phyloP scores from a whole-genome alignment of 2,797 vertebrate species.

The Acanthopagrus latus region DNA sequence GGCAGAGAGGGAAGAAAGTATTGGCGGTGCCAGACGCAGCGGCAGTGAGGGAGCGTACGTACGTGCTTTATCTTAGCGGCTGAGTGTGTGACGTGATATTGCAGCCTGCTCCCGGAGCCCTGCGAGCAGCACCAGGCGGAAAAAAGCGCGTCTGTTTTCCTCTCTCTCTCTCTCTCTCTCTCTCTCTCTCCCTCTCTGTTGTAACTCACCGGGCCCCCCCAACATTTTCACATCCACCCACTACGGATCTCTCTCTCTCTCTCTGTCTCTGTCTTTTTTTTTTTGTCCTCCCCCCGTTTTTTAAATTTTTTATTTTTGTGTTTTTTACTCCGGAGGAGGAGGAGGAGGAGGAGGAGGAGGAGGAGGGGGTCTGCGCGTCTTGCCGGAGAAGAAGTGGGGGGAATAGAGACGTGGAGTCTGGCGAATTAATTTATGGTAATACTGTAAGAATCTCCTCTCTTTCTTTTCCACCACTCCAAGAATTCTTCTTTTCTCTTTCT shows the following conservation, averaged over 20 bases:
- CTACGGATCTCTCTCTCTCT: slow-evolving; percentile 74
- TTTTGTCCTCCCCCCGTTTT: too few relatives aligned
- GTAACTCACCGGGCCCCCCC: slow-evolving; percentile 82
- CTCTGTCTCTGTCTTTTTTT: slow-evolving; percentile 45
- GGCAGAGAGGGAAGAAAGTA: slow-evolving; percentile 67
- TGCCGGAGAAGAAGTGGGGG: slow-evolving; percentile 68
- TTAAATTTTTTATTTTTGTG: too few relatives aligned
- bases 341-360: too few relatives aligned
- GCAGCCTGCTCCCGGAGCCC: slow-evolving; percentile 84
- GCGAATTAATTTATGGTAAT: slow-evolving; percentile 76
- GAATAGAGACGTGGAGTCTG: slow-evolving; percentile 73
- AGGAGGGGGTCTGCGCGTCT: slow-evolving; percentile 66
- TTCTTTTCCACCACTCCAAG: slow-evolving; percentile 73
- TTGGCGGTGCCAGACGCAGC: slow-evolving; percentile 84
- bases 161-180: too few relatives aligned
- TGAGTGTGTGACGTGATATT: slow-evolving; percentile 89
- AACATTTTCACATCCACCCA: slow-evolving; percentile 87
- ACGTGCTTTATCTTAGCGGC: slow-evolving; percentile 88
- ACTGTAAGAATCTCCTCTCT: slow-evolving; percentile 72
- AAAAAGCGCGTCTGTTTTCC: slow-evolving; percentile 75
- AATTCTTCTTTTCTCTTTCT: slow-evolving; percentile 54
- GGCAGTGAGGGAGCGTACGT: slow-evolving; percentile 79
- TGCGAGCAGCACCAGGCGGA: slow-evolving; percentile 67
- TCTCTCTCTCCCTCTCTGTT: slow-evolving; percentile 64
- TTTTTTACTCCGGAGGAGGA: slow-evolving; percentile 13